Base-by-base conservation (phyloP, 2,797 vertebrate species). In the Coracias cyanogaster region DNA sequence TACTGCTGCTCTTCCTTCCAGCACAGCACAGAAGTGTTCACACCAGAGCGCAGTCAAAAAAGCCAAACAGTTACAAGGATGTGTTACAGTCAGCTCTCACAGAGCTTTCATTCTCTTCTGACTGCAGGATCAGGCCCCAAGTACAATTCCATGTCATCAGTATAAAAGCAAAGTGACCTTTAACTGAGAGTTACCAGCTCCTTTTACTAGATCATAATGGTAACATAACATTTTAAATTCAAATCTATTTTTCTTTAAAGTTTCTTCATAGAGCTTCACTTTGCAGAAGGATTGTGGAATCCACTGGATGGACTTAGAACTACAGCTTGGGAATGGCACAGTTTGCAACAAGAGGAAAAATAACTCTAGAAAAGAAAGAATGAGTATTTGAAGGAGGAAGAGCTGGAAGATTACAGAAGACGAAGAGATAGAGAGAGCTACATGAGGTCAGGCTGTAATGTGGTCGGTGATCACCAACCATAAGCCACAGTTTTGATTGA, bases 1-100 rank as follows among this genome's bases (percentile, higher is more conserved):
- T 74, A 79, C 79, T 77, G 74, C 35, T 90, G 95, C 82, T 66
- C 55, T 87, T 83, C 67, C 91, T 89, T 93, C 94, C 86, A 54
- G 14, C 37, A 29, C 15, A 3, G 21, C 58, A 52, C 48, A 52
- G 15, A 80, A 54, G 41, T 39, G 29, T 49, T 77, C 43, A 33
- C 26, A 45, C 19, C 24, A 14, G 39, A 49, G 35, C 52, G 10
- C 65, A 62, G 29, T 28, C 17, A 12, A 54, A 66, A 69, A 26
- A 48, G 49, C 43, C 39, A 26, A 48, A 39, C 18, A 24, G 4
- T 57, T 37, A 20, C 19, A 43, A 31, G 52, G 33, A 22, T 52
- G 25, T 52, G 55, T 73, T 54, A 12, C 39, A 78, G n/a, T 55
- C 37, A 66, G 5, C 29, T 73, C 52, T 60, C 18, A 25, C 21